Evolutionary conservation across 2,888 invertebrate species (phyloP), one percentile per base, ranked within the genome.

Genomic region (Aproaerema taeniolella): DNA sequence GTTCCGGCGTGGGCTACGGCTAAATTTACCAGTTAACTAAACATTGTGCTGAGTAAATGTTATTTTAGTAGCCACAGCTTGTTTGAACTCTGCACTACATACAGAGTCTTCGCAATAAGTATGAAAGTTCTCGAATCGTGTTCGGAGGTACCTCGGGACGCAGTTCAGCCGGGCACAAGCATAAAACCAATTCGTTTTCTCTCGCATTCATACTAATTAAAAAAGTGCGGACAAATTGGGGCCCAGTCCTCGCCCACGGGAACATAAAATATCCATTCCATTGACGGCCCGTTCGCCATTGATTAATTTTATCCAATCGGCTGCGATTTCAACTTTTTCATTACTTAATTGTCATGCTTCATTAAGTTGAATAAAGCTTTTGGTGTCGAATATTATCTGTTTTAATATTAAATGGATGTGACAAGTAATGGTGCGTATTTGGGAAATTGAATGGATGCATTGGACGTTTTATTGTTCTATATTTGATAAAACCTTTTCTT

Each of bases 211-310:
- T 76, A 75, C 74, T 81, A 82, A 82, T 82, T 82, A 82, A 82
- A 80, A 81, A 82, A 79, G 74, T 82, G 82, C 76, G 80, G 81
- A 75, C 82, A 81, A 81, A 82, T 80, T 80, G 81, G 72, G 65
- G 68, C 63, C 72, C 77, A 73, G 79, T 71, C 69, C 58, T 66
- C 76, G 78, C 76, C 80, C 76, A 71, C 74, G 78, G 78, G 78
- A 76, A 78, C 79, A 81, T 79, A 77, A 82, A 81, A 81, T 79
- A 82, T 78, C 80, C 78, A 79, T 82, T 76, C 70, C 67, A 69
- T 67, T 72, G 74, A 70, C 69, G 71, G 58, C 45, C 42, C 52
- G 63, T 58, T 58, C 47, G 61, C 71, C 72, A 74, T 79, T 81
- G 80, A 82, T 81, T 81, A 82, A 81, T 82, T 81, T 77, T 64